Evolutionary conservation across 2,888 invertebrate genomes (phyloP), one percentile per base, ranked within the genome.

Genomic region (Pollenia angustigena): DNA sequence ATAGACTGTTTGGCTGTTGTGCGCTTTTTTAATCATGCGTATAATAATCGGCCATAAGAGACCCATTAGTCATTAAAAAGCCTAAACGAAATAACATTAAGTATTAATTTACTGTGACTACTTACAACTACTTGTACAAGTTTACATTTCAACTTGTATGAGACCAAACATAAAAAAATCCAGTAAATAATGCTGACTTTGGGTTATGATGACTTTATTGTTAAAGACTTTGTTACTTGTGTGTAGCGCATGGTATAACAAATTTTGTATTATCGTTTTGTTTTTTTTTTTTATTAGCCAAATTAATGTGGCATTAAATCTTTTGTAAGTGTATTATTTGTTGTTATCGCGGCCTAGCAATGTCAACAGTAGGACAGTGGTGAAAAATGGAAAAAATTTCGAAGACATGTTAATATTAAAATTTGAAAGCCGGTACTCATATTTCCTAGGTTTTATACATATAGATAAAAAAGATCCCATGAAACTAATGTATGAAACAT

Each of bases 301-400:
- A 85, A 85, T 85, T 85, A 85, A 85, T 87, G 78, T 74, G 87
- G 62, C 81, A 87, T 78, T 85, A 81, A 85, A 81, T 81, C 52
- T 32, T 50, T 81, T 78, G 12, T 52, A 58, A 68, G 50, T 75
- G 12, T 64, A 40, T 60, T 64, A 40, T 60, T 85, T 50, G 32
- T 72, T 68, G 50, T 32, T 48, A 9, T 66, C 16, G 12, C 42
- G 46, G 44, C 32, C 44, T 71, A n/a, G 11, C 48, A 75, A 48
- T 54, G 23, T 32, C 32, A 32, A 64, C 1, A 10, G 44, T 50
- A 42, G 50, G 6, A 74, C 78, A 79, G 71, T 84, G 72, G 42
- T 50, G 18, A 16, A 16, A 11, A 62, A 42, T 18, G 18, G 50
- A 44, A 16, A 12, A 18, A 46, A 62, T 40, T 60, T n/a, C 2